Evolutionary conservation across 2,888 invertebrate species (phyloP).

Genomic region (Chorisops tibialis): DNA sequence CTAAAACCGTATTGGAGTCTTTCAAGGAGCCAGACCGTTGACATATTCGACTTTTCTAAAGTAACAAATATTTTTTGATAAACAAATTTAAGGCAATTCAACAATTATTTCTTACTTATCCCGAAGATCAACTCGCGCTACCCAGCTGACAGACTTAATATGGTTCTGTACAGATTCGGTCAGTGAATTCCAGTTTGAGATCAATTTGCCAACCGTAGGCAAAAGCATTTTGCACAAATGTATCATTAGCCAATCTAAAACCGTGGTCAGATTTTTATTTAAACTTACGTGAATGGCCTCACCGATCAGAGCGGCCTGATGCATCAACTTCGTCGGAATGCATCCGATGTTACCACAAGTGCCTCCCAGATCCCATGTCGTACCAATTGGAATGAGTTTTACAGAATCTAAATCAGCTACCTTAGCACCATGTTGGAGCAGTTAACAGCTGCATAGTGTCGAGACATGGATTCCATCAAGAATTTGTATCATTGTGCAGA

Average conservation of each 20-base stretch:
- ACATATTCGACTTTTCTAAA: slow-evolving; percentile 80
- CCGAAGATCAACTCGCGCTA: slow-evolving; percentile 83
- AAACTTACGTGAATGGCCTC: slow-evolving; percentile 70
- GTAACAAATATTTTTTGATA: slow-evolving; percentile 11
- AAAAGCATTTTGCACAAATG: slow-evolving; percentile 64
- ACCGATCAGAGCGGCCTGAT: slow-evolving; percentile 87
- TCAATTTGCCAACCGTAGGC: slow-evolving; percentile 78
- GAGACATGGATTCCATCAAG: too few relatives aligned
- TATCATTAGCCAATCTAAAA: not conserved
- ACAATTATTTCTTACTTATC: slow-evolving; percentile 63
- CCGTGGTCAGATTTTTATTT: not conserved
- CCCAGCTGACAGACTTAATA: slow-evolving; percentile 95
- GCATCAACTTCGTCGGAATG: slow-evolving; percentile 98
- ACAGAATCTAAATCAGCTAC: slow-evolving; percentile 86
- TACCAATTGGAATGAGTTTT: slow-evolving; percentile 78
- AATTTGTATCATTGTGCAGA: too few relatives aligned
- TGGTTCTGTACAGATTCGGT: slow-evolving; percentile 80
- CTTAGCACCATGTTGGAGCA: slow-evolving; percentile 71
- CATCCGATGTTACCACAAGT: slow-evolving; percentile 98
- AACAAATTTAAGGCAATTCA: not conserved
- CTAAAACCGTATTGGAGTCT: slow-evolving; percentile 72
- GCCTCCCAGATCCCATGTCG: slow-evolving; percentile 94
- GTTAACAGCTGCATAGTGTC: too few relatives aligned
- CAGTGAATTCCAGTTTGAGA: slow-evolving; percentile 68
- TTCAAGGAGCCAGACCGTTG: slow-evolving; percentile 77